Percentiles rank a stretch among this genome's conserved stretches.
Conservation (phyloP, 2,888 invertebrate genomes). For the Apotomis capreana region DNA sequence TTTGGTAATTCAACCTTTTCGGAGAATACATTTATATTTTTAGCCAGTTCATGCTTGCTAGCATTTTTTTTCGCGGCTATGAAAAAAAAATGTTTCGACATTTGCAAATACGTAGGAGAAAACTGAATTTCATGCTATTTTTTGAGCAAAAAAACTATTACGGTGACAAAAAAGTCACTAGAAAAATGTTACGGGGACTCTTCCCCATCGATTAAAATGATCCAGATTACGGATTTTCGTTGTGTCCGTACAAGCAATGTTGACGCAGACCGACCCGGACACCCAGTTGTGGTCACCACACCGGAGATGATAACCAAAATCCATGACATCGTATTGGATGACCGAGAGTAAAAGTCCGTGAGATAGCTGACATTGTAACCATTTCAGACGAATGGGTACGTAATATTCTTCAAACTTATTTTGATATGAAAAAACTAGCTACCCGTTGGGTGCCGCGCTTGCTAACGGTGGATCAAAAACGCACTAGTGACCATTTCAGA, state of each 20-base stretch:
- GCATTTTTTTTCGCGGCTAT: no score
- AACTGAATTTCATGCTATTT: neutral
- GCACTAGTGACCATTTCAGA: conserved; percentile 3
- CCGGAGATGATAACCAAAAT: conserved; percentile 47
- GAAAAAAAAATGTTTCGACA: neutral
- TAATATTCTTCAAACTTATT: conserved; percentile 11
- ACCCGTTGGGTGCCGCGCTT: conserved; percentile 4
- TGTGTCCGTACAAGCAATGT: neutral
- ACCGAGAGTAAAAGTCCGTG: conserved; percentile 35
- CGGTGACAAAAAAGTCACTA: neutral
- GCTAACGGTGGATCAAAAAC: neutral
- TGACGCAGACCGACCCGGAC: conserved; percentile 31
- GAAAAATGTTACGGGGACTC: neutral
- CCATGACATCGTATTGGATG: conserved; percentile 44
- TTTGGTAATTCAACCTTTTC: neutral
- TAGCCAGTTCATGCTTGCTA: neutral
- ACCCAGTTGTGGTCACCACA: conserved; percentile 41
- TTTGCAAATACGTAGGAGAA: neutral
- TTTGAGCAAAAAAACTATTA: neutral
- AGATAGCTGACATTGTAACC: conserved; percentile 16
- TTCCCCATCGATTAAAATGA: neutral
- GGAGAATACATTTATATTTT: neutral
- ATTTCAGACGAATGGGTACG: conserved; percentile 14
- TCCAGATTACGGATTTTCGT: neutral
- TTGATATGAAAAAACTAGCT: conserved; percentile 24